Conservation (phyloP, 2,888 invertebrate species). For the Tolmerus cingulatus region DNA sequence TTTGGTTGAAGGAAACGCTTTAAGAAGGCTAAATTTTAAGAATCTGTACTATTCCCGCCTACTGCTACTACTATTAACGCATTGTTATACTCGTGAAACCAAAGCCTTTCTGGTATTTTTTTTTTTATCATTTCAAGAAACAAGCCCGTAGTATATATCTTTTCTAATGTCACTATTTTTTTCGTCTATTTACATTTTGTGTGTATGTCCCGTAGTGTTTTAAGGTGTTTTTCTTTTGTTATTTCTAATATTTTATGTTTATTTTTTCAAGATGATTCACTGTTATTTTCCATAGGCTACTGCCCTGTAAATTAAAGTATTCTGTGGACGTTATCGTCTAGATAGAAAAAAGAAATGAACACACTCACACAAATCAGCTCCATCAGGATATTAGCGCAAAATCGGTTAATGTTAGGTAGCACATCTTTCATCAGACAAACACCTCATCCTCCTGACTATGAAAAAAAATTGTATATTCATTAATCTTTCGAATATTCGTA, state of each 20-base stretch:
- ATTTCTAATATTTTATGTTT: neutral
- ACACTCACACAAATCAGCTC: neutral
- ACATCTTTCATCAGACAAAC: neutral
- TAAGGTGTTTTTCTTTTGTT: neutral
- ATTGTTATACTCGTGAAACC: neutral
- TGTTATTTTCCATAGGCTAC: constrained; percentile 38
- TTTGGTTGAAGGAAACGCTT: neutral
- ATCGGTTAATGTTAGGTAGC: neutral
- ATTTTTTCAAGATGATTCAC: constrained; percentile 24
- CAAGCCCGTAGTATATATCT: neutral
- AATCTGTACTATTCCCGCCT: neutral
- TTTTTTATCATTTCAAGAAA: neutral
- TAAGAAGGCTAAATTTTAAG: neutral
- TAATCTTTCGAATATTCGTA: neutral
- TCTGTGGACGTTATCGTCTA: constrained; percentile 27
- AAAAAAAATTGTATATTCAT: neutral
- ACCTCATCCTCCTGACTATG: neutral
- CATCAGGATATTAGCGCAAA: constrained; percentile 17
- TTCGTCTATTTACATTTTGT: neutral
- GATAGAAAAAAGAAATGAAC: neutral
- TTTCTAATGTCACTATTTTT: neutral
- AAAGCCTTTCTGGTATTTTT: neutral
- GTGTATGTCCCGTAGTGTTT: neutral
- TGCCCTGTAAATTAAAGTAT: constrained; percentile 37
- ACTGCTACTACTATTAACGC: neutral